phyloP scores from a whole-genome alignment of 2,113 vertebrate species.

The Chaenogobius annularis region DNA sequence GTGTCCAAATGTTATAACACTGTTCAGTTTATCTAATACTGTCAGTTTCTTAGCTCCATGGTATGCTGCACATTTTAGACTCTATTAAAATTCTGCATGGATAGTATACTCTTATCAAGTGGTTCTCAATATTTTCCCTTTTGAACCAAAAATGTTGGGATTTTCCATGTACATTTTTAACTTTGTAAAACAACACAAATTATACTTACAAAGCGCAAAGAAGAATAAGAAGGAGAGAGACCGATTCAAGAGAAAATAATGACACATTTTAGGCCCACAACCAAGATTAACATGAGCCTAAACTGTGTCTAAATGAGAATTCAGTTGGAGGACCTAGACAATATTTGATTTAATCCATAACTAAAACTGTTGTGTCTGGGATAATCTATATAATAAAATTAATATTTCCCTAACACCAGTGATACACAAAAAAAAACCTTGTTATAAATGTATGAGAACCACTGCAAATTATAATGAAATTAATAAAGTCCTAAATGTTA shows the following conservation, averaged over 20 bases:
- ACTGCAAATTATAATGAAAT: neutral
- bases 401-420: too few relatives aligned
- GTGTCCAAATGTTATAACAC: slow-evolving; percentile 27
- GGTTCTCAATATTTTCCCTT: neutral
- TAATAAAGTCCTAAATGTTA: neutral
- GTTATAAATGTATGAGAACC: neutral
- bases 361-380: neutral
- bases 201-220: neutral
- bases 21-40: slow-evolving; percentile 35
- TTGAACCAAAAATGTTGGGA: neutral
- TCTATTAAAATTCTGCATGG: slow-evolving; percentile 40
- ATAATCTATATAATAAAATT: too few relatives aligned
- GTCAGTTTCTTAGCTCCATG: neutral
- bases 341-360: neutral
- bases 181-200: neutral
- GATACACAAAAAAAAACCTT: neutral
- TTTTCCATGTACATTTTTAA: neutral
- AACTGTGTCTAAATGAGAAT: neutral
- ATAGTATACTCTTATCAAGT: neutral
- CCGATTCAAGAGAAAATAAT: neutral
- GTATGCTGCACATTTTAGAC: slow-evolving; percentile 26
- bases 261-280: neutral
- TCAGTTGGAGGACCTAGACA: neutral
- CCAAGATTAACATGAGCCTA: neutral
- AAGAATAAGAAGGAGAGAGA: neutral